These are phyloP conservation scores for Clarias laeviceps DNA, from an alignment of 2,797 vertebrate genomes.

Conservation along the genomic window DNA sequence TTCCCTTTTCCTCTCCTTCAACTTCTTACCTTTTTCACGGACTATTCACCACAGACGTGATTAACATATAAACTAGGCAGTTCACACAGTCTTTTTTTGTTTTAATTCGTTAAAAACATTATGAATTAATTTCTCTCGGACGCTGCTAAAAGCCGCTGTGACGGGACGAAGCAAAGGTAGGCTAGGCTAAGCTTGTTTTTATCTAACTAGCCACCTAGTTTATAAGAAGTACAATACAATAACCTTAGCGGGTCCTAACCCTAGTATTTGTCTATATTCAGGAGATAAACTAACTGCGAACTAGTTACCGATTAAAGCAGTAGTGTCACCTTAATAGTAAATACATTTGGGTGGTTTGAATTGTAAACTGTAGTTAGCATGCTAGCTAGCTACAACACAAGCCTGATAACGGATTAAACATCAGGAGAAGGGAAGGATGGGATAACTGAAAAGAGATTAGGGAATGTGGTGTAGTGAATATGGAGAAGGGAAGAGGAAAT, in stretches of 20 bases:
- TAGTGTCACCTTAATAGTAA: not conserved
- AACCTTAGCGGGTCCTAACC: not conserved
- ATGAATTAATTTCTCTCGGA: conserved; percentile 16
- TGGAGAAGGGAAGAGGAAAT: not conserved
- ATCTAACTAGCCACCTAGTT: not conserved
- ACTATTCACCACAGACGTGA: not conserved
- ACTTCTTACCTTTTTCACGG: not conserved
- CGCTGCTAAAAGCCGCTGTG: not conserved
- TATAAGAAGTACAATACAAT: not conserved
- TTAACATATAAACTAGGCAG: not conserved
- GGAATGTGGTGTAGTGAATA: not conserved
- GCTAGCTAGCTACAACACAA: not conserved
- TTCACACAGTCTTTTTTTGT: not conserved
- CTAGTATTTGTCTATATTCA: not conserved
- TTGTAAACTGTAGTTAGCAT: not conserved
- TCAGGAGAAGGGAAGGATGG: not conserved
- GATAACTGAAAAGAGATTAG: not conserved
- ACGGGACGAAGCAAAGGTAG: conserved; percentile 21
- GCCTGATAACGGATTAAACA: not conserved
- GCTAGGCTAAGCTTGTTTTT: not conserved
- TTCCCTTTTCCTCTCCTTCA: not conserved
- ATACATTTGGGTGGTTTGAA: too few species aligned
- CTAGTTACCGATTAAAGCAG: not conserved
- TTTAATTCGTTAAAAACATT: not conserved
- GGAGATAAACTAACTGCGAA: not conserved